phyloP scores from a whole-genome alignment of 2,888 invertebrate species.

The Euzophera pinguis region DNA sequence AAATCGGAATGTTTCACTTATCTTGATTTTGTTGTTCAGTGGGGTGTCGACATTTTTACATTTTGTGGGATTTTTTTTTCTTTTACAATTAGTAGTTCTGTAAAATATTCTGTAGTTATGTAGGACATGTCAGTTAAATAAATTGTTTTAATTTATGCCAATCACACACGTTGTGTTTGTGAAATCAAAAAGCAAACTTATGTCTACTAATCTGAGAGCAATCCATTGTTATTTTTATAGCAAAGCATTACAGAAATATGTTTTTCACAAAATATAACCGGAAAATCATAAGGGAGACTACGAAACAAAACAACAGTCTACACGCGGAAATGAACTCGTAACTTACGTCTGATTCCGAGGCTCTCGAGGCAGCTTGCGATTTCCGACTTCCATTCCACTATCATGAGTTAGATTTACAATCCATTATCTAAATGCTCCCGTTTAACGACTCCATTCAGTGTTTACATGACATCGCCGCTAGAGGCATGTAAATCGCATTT shows the following conservation, averaged over 20 bases:
- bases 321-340: background rate
- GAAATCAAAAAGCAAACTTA: too few species aligned
- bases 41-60: background rate
- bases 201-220: too few species aligned
- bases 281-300: too few species aligned
- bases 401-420: background rate
- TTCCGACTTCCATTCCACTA: background rate
- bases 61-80: background rate
- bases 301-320: background rate
- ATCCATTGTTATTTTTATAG: too few species aligned
- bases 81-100: background rate
- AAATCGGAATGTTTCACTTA: conserved; percentile 3
- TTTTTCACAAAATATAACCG: too few species aligned
- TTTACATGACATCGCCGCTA: conserved; percentile 18
- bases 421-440: background rate
- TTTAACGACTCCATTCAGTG: conserved; percentile 28
- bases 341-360: background rate
- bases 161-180: too few species aligned
- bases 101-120: too few species aligned
- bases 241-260: too few species aligned
- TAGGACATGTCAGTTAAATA: too few species aligned
- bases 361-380: background rate
- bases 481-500: conserved; percentile 43
- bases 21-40: background rate
- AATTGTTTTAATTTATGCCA: too few species aligned